Conservation (phyloP, 2,797 vertebrate genomes). For the Macroramphosus scolopax region DNA sequence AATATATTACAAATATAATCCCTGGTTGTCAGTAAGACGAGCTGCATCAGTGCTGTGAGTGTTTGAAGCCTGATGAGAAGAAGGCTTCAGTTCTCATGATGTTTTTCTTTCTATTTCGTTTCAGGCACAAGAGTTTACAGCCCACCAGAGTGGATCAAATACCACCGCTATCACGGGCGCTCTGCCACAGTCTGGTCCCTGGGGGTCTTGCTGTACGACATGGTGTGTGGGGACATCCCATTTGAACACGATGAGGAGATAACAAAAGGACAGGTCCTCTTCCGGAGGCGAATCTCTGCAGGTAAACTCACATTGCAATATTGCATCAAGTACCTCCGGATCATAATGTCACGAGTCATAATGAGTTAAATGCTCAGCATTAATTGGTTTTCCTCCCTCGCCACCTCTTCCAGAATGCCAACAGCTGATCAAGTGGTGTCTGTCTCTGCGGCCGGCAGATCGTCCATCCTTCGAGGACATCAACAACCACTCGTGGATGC, state of each 20-base stretch:
- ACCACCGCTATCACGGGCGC: conserved; percentile 88
- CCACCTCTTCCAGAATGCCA: conserved; percentile 86
- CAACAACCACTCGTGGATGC: conserved; percentile 91
- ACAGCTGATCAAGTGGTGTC: conserved; percentile 93
- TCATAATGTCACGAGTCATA: too few relatives aligned
- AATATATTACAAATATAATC: too few relatives aligned
- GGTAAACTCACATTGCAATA: too few relatives aligned
- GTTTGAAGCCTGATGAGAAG: too few relatives aligned
- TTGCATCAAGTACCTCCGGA: conserved; percentile 89
- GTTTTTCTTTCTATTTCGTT: too few relatives aligned
- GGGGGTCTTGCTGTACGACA: conserved; percentile 90
- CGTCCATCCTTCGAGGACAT: conserved; percentile 94
- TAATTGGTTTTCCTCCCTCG: too few relatives aligned
- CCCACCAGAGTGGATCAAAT: conserved; percentile 92
- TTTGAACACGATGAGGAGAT: conserved; percentile 95
- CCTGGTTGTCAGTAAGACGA: too few relatives aligned
- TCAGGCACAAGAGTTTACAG: conserved; percentile 91
- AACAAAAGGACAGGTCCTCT: conserved; percentile 82
- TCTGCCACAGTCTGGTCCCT: conserved; percentile 93
- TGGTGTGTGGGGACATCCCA: conserved; percentile 94
- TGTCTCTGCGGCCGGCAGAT: conserved; percentile 87
- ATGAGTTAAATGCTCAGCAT: too few relatives aligned
- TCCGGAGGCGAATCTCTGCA: conserved; percentile 85
- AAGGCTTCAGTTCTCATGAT: too few relatives aligned
- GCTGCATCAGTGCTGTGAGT: too few relatives aligned